Evolutionary conservation across 2,113 vertebrate genomes (phyloP).

Genomic region (Caloenas nicobarica): DNA sequence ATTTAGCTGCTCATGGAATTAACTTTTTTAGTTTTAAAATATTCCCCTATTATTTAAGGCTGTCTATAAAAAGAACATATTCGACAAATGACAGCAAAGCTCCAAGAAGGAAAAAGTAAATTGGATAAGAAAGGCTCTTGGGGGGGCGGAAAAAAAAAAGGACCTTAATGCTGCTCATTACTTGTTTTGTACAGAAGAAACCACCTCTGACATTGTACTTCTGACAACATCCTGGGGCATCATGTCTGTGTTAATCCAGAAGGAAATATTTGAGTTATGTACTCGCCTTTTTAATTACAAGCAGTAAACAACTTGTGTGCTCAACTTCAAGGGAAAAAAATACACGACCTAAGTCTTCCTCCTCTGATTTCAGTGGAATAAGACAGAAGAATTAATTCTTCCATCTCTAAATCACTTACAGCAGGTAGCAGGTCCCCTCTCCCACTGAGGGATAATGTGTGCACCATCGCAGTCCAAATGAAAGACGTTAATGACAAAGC

Average conservation of each 20-base stretch:
- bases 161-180: not conserved
- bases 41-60: not conserved
- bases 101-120: not conserved
- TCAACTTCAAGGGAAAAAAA: not conserved
- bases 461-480: slow-evolving; percentile 27
- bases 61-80: not conserved
- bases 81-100: not conserved
- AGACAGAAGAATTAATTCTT: not conserved
- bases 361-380: not conserved
- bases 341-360: not conserved
- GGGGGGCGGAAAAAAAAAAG: not conserved
- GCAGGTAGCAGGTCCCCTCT: not conserved
- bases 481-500: slow-evolving; percentile 68
- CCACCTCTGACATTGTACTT: not conserved
- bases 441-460: not conserved
- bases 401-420: not conserved
- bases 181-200: not conserved
- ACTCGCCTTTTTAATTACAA: not conserved
- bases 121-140: not conserved
- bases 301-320: not conserved
- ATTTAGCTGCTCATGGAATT: not conserved
- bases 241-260: accelerated
- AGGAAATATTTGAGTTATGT: not conserved
- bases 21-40: not conserved
- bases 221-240: not conserved